Evolutionary conservation across 2,797 vertebrate species (phyloP).

Genomic region (Balearica regulorum): DNA sequence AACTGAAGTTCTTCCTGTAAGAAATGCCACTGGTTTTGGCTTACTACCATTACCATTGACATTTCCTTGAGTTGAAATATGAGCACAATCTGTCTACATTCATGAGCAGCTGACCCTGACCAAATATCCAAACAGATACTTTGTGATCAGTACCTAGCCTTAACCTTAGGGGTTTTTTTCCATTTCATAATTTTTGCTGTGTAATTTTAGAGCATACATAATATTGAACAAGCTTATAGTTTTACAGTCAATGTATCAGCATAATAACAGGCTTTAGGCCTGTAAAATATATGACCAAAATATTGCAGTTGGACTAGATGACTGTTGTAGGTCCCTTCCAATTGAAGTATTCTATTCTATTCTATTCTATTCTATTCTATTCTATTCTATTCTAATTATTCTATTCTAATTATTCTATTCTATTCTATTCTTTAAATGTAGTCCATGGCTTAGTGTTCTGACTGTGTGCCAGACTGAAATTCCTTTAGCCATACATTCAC

Average conservation of each 20-base stretch:
- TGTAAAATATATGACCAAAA: neutral
- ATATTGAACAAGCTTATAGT: neutral
- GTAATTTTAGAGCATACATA: neutral
- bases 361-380: neutral
- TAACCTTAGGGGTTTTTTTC: neutral
- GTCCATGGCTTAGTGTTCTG: neutral
- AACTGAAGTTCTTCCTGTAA: neutral
- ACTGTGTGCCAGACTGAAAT: neutral
- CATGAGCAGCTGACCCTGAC: neutral
- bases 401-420: neutral
- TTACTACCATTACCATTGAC: neutral
- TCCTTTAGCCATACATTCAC: neutral
- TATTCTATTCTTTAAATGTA: neutral
- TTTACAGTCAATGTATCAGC: neutral
- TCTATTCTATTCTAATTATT: neutral
- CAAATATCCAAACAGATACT: neutral
- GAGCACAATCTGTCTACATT: neutral
- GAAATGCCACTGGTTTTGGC: neutral
- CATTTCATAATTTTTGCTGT: neutral
- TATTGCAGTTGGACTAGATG: neutral
- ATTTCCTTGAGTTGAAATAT: neutral
- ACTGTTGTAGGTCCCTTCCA: neutral
- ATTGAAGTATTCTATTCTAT: neutral
- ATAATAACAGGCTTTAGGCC: neutral
- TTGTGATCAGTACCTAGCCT: neutral